Percentiles rank a stretch among this genome's conserved stretches.
These are phyloP conservation scores for Paramacrobiotus metropolitanus DNA, from an alignment of 1,140 invertebrate genomes.

Conservation along the genomic window DNA sequence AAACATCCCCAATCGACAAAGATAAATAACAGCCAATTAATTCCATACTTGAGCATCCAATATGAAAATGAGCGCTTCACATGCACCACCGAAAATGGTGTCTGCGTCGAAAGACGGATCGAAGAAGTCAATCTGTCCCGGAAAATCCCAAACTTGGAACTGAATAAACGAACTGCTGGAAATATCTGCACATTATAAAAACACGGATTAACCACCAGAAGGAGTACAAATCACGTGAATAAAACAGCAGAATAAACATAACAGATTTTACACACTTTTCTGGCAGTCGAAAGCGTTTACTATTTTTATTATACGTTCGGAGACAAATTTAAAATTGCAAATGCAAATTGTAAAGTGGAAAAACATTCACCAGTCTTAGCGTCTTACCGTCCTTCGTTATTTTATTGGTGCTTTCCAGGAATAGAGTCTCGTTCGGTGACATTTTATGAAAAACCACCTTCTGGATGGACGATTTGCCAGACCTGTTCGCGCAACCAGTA, in stretches of 20 bases:
- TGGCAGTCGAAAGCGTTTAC: too few species aligned
- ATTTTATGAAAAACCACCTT: slow-evolving; percentile 99
- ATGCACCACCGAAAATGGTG: slow-evolving; percentile 25
- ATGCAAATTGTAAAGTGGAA: too few species aligned
- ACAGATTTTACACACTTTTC: slow-evolving; percentile 7
- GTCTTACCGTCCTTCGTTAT: slow-evolving; percentile 74
- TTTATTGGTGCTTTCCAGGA: slow-evolving; percentile 92
- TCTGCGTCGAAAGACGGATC: slow-evolving; percentile 86
- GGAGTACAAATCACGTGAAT: too few species aligned
- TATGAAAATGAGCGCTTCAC: slow-evolving; percentile 90
- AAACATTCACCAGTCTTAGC: too few species aligned
- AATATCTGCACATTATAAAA: slow-evolving; percentile 24
- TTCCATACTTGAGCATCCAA: slow-evolving; percentile 76
- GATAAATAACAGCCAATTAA: too few species aligned
- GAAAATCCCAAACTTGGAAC: slow-evolving; percentile 99
- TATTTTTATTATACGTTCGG: too few species aligned
- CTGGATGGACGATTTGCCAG: slow-evolving; percentile 98
- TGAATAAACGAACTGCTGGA: slow-evolving; percentile 93
- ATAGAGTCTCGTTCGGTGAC: slow-evolving; percentile 98
- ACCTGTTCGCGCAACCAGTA: slow-evolving; percentile 40
- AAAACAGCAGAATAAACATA: too few species aligned
- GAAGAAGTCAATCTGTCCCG: slow-evolving; percentile 92
- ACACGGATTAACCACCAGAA: too few species aligned
- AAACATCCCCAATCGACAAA: slow-evolving; percentile 1
- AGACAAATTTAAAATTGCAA: too few species aligned